Conservation (phyloP, 1,140 invertebrate species). For the Cataglyphis hispanica region DNA sequence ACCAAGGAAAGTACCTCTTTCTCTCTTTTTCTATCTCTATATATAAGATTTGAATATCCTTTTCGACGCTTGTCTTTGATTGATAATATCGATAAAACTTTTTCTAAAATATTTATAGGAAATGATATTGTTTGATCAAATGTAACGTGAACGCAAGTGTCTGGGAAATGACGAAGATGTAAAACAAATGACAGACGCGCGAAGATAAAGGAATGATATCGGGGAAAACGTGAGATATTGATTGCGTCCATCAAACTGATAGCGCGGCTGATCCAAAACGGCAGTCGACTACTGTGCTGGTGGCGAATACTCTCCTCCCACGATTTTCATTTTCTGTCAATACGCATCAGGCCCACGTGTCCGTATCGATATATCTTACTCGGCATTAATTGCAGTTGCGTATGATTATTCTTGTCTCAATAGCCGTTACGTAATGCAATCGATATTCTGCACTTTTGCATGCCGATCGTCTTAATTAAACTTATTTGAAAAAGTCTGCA, state of each 20-base stretch:
- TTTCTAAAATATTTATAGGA: constrained; percentile 3
- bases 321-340: constrained; percentile 57
- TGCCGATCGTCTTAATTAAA: not conserved
- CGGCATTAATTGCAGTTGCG: constrained; percentile 36
- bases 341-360: constrained; percentile 29
- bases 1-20: not conserved
- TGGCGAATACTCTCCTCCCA: not conserved
- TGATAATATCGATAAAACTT: not conserved
- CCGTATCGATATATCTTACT: constrained; percentile 27
- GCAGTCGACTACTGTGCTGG: constrained; percentile 26
- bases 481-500: not conserved
- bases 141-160: constrained; percentile 12
- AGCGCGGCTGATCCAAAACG: constrained; percentile 40
- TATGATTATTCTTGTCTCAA: constrained; percentile 29
- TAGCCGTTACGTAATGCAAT: not conserved
- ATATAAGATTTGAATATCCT: not conserved
- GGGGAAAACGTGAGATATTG: constrained; percentile 48
- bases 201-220: constrained; percentile 54
- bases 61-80: not conserved
- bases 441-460: constrained; percentile 8
- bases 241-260: constrained; percentile 47
- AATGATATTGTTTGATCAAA: not conserved
- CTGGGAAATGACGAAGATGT: constrained; percentile 32
- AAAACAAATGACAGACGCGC: constrained; percentile 45
- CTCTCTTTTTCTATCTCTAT: too few relatives aligned